A percentile compares a stretch with the other conserved stretches of the same genome.
Conservation (phyloP, 2,888 invertebrate species). For the Acrobasis repandana region DNA sequence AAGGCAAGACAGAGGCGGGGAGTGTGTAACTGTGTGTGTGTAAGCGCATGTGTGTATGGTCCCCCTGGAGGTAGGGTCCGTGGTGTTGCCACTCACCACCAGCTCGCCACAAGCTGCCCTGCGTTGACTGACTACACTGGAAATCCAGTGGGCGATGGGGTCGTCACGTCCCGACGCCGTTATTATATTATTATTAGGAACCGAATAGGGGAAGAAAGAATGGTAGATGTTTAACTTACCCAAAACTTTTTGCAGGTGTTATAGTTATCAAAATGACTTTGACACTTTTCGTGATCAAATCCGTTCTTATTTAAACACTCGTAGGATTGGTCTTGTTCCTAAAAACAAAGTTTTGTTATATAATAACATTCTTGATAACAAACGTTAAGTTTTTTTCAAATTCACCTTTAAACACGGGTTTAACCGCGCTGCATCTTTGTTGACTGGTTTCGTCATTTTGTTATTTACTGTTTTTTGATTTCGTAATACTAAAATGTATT, state of each 20-base stretch:
- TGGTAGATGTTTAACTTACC: slow-evolving; percentile 77
- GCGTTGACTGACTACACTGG: too few species aligned
- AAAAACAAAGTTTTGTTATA: slow-evolving; percentile 43
- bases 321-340: slow-evolving; percentile 89
- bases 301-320: slow-evolving; percentile 88
- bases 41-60: too few species aligned
- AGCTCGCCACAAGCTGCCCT: too few species aligned
- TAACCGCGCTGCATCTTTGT: slow-evolving; percentile 59
- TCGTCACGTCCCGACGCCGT: too few species aligned
- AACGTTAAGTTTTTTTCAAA: neutral
- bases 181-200: too few species aligned
- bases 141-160: too few species aligned
- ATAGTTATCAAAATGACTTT: slow-evolving; percentile 88
- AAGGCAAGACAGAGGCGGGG: too few species aligned
- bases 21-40: too few species aligned
- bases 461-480: neutral
- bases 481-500: neutral
- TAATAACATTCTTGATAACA: neutral
- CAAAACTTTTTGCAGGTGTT: slow-evolving; percentile 91
- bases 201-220: too few species aligned
- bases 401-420: slow-evolving; percentile 72
- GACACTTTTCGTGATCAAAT: slow-evolving; percentile 86
- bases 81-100: too few species aligned
- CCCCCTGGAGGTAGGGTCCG: too few species aligned
- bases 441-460: slow-evolving; percentile 55